Conservation (phyloP, 2,113 vertebrate species). For the pig (Sus scrofa) region T2T-Sscrofa CM000818.6:114318501-114319000, state of each 20-base stretch:
- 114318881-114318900: neutral
- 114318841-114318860: neutral
- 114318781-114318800: neutral
- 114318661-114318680: neutral
- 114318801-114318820: conserved; percentile 52
- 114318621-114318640: neutral
- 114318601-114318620: neutral
- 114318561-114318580: neutral
- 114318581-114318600: neutral
- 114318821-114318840: neutral
- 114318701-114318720: neutral
- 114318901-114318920: neutral
- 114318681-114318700: neutral
- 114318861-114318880: neutral
- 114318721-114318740: neutral
- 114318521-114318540: too few species aligned
- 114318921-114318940: neutral
- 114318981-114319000: conserved; percentile 78
- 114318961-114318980: conserved; percentile 42
- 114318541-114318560: too few species aligned
- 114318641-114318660: neutral
- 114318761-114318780: conserved; percentile 19
- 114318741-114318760: neutral
- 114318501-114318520: too few species aligned
- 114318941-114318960: conserved; percentile 46